Evolutionary conservation across 1,140 invertebrate species (phyloP).

Genomic region (Aphelenchoides avenae): DNA sequence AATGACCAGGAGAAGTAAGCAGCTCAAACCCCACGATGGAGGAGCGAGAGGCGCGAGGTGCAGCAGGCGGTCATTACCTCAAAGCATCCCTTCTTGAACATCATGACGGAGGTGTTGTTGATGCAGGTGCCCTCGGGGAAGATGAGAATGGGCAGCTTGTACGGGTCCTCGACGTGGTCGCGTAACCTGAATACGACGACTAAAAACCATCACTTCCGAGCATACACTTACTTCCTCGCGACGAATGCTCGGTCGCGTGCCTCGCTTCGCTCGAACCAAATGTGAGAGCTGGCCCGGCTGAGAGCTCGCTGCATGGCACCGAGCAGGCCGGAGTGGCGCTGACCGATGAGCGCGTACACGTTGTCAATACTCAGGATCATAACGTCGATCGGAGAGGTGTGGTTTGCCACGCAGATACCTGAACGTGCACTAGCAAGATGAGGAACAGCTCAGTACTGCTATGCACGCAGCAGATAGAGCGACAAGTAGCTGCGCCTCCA

Average conservation of each 20-base stretch:
- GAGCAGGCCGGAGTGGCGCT: conserved; percentile 86
- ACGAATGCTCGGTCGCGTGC: conserved; percentile 86
- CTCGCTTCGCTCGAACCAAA: conserved; percentile 98
- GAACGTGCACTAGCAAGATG: no score
- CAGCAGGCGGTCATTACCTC: conserved; percentile 74
- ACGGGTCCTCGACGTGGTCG: conserved; percentile 82
- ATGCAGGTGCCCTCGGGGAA: conserved; percentile 99
- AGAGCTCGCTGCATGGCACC: conserved; percentile 86
- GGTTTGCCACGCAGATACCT: conserved; percentile 93
- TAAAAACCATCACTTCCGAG: not conserved
- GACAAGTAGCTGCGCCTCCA: no score
- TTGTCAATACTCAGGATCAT: conserved; percentile 94
- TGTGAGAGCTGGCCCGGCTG: conserved; percentile 85
- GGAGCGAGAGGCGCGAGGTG: not conserved
- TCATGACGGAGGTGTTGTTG: conserved; percentile 98
- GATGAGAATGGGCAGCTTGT: conserved; percentile 93
- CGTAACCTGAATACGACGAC: conserved; percentile 58
- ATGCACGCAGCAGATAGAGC: no score
- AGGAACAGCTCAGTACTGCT: no score
- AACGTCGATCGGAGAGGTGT: conserved; percentile 97
- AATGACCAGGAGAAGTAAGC: conserved; percentile 11
- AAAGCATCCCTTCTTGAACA: conserved; percentile 99
- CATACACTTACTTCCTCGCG: conserved; percentile 64
- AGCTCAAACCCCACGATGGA: no score
- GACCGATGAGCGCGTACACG: conserved; percentile 95